A percentile compares a stretch with the other conserved stretches of the same genome.
phyloP scores from a whole-genome alignment of 37 sponge, comb jelly and placozoan genomes.

The Dysidea cf. avara region DNA sequence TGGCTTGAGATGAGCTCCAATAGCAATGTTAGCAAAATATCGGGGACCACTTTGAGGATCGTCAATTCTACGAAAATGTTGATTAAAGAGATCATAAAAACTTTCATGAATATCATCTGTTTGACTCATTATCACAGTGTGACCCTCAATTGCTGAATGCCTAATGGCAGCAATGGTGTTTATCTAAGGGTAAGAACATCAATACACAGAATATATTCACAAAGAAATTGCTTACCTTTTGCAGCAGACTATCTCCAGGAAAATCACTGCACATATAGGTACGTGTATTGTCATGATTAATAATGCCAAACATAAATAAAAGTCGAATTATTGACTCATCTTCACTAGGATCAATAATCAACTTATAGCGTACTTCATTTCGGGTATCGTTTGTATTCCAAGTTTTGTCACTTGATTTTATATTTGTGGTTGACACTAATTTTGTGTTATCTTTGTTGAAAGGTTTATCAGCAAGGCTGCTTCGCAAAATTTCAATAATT shows the following conservation, averaged over 20 bases:
- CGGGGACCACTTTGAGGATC: conserved; percentile 54
- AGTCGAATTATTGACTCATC: conserved; percentile 76
- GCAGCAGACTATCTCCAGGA: conserved; percentile 65
- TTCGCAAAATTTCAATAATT: conserved; percentile 55
- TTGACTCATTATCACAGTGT: conserved; percentile 80
- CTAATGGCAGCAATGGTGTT: conserved; percentile 85
- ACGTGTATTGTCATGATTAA: conserved; percentile 48
- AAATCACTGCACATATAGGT: conserved; percentile 81
- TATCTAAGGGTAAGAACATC: no score
- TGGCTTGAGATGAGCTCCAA: conserved; percentile 84
- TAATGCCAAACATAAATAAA: conserved; percentile 62
- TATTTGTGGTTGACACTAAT: no score
- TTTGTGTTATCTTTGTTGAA: conserved; percentile 37
- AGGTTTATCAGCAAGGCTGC: no score
- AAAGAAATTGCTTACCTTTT: conserved; percentile 67
- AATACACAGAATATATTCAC: no score
- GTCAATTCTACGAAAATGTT: no score
- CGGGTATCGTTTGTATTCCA: conserved; percentile 23
- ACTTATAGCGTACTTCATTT: conserved; percentile 82
- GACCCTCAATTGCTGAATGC: conserved; percentile 82
- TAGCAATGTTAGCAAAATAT: conserved; percentile 90
- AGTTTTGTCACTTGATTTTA: no score
- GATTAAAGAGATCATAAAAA: no score
- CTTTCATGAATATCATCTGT: no score
- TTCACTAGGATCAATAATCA: conserved; percentile 84